Percentiles rank a stretch among this genome's conserved stretches.
phyloP scores from a whole-genome alignment of 2,888 invertebrate genomes.

The Agrochola litura region DNA sequence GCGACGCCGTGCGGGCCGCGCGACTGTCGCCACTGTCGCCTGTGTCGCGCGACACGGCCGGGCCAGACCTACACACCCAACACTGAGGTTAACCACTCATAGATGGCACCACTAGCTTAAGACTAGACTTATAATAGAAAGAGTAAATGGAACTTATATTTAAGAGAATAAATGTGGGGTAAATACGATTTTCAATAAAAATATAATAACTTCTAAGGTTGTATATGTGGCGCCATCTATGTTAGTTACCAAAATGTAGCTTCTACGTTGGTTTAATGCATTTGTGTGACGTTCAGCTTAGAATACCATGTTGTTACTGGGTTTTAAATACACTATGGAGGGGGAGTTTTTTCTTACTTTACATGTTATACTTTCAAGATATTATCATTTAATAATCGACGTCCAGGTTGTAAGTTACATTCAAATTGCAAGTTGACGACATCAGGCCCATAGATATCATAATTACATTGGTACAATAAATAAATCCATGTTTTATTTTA shows the following conservation, averaged over 20 bases:
- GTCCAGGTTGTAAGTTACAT: background rate
- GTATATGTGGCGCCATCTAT: constrained; percentile 37
- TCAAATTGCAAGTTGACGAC: background rate
- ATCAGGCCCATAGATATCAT: background rate
- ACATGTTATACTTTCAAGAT: background rate
- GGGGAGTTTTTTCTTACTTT: background rate
- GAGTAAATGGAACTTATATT: background rate
- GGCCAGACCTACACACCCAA: constrained; percentile 54
- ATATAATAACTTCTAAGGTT: background rate
- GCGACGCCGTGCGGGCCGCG: constrained; percentile 24
- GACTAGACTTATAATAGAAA: background rate
- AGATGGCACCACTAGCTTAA: constrained; percentile 37
- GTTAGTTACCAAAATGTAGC: background rate
- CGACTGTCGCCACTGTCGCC: background rate
- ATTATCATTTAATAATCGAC: background rate
- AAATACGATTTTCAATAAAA: background rate
- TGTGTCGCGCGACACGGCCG: background rate
- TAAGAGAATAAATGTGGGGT: background rate
- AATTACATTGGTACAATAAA: no score
- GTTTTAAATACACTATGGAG: background rate
- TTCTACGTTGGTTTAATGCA: background rate
- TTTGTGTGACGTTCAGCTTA: no score
- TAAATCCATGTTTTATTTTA: background rate
- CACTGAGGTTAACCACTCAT: constrained; percentile 8
- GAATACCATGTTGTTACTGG: constrained; percentile 22